A percentile compares a stretch with the other conserved stretches of the same genome.
Evolutionary conservation across 2,888 invertebrate genomes (phyloP).

Genomic region (Oligia latruncula): DNA sequence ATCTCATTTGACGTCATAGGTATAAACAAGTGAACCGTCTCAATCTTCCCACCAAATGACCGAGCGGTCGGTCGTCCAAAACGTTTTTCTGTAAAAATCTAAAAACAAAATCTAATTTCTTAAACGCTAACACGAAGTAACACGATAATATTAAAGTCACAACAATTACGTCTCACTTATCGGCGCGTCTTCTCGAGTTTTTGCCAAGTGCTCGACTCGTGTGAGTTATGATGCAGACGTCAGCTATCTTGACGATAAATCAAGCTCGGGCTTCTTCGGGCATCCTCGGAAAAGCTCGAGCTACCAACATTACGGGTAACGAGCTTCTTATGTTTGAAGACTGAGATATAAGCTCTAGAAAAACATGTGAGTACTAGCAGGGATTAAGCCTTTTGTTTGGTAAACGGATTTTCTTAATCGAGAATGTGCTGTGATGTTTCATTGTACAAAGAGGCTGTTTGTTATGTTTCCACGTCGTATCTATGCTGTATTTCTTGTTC

Average conservation of each 20-base stretch:
- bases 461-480: constrained; percentile 11
- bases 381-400: constrained; percentile 36
- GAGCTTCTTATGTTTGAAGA: constrained; percentile 72
- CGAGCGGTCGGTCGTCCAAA: constrained; percentile 9
- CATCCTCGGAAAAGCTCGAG: constrained; percentile 65
- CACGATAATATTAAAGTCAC: constrained; percentile 71
- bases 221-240: constrained; percentile 83
- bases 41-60: neutral
- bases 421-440: constrained; percentile 28
- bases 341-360: constrained; percentile 42
- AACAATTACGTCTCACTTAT: constrained; percentile 79
- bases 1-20: neutral
- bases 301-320: constrained; percentile 78
- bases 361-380: constrained; percentile 28
- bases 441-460: constrained; percentile 20
- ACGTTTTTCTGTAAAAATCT: constrained; percentile 28
- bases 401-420: constrained; percentile 30
- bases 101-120: constrained; percentile 50
- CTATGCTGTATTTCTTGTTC: constrained; percentile 28
- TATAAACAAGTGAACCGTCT: neutral
- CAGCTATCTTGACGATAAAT: constrained; percentile 83
- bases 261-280: constrained; percentile 61
- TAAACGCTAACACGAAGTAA: constrained; percentile 44
- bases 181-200: constrained; percentile 78
- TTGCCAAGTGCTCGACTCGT: constrained; percentile 70